Base-by-base conservation (phyloP, 2,797 vertebrate genomes). In the Ammospiza maritima region DNA sequence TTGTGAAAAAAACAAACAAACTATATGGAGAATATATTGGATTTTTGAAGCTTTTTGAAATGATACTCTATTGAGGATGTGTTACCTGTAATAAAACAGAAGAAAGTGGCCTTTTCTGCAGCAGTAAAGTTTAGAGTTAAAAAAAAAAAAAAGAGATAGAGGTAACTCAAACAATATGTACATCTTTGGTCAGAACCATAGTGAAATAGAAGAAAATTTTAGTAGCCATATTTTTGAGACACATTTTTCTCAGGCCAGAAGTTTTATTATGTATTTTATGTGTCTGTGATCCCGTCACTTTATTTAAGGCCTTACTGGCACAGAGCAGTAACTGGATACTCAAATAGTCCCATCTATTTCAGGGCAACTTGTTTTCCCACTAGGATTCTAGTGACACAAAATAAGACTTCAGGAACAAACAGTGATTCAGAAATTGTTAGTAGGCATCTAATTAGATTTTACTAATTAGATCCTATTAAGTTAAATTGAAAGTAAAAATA, bases 401-500 rank as follows among this genome's bases (percentile, higher is more conserved):
- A 34, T 34, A 69, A 67, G 36, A 45, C 27, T 64, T 78, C 40
- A 78, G 77, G 19, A 93, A 40, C 10, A 72, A 81, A 9, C 26
- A 56, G 25, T 29, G 47, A 44, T 22, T 53, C 56, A 71, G 61
- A 60, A 74, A 47, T 54, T 58, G 27, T 38, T 88, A 75, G 11
- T 20, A 51, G 76, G 48, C 8, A 22, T 78, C 51, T 86, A 78
- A 78, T 91, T 88, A 78, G 29, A 58, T 76, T 65, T 76, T 60
- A 56, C 15, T 93, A 75, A 92, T 75, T 81, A 60, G 13, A 56
- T 86, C 27, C 44, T 64, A 56, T 78, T 78, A 66, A 66, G 45
- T 81, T 73, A 86, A 81, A 76, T 78, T 66, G 40, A 26, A 91
- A 93, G 62, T 42, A 80, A 86, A 89, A 80, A 75, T 61, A 47